Base-by-base conservation (phyloP, 1,140 invertebrate genomes). In the Drosophila mayri region DNA sequence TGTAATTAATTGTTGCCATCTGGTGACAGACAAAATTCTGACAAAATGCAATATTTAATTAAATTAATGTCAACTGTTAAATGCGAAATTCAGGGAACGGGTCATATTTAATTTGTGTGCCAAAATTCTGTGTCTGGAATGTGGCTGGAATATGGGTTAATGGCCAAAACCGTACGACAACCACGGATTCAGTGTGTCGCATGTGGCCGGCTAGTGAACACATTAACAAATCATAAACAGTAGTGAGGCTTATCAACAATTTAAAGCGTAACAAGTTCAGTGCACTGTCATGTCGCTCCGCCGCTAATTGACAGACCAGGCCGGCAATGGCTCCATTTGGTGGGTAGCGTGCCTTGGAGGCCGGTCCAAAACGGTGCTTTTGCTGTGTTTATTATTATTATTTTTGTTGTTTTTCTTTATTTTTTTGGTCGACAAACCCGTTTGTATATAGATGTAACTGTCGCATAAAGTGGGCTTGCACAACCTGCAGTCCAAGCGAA, bases 401-500 rank as follows among this genome's bases (percentile, higher is more conserved):
- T 52, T 37, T 28, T 16, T 18, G 16, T 35, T 49, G 32, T 28
- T 30, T 22, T 25, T 49, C 9, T 18, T 40, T 52, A 16, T 70
- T 47, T 28, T 46, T 64, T 67, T 44, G 28, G 74, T 10, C 16
- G n/a, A 20, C 25, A 32, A 68, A 86, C 87, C 84, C 84, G 71
- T 84, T 86, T 30, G 43, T 60, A 70, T 76, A 76, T 76, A 86
- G 82, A 80, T 82, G 68, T 74, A 87, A 85, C 81, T 85, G 78
- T 85, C 64, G 73, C 73, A 76, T 38, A 55, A 28, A 52, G 30
- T 46, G 35, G 38, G 72, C 44, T 59, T 77, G 70, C 22, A 49
- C 50, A 71, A 71, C 67, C 63, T 38, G 67, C 67, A 38, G 40
- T 38, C 63, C 14, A 9, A 30, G 16, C 44, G 66, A 79, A 68